Percentiles rank a stretch among this genome's conserved stretches.
phyloP scores from a whole-genome alignment of 2,113 vertebrate species.

The Macheiramphus alcinus region DNA sequence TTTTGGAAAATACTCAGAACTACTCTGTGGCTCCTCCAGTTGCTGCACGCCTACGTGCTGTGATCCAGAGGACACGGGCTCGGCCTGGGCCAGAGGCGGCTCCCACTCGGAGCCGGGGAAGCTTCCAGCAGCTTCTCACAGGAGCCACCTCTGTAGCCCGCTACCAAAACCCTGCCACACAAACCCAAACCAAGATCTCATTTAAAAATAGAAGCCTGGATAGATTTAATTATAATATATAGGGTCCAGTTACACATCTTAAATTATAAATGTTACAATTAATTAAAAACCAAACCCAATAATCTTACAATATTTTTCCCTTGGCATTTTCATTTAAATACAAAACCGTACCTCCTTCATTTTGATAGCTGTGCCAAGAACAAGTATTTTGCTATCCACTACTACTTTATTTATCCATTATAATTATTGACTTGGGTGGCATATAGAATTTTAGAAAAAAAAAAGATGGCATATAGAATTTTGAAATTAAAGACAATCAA shows the following conservation, averaged over 20 bases:
- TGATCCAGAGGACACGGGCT: no score
- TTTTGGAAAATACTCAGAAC: no score
- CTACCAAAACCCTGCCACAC: no score
- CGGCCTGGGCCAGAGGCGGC: no score
- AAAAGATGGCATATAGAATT: not conserved
- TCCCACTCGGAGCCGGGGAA: no score
- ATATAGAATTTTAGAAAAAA: not conserved
- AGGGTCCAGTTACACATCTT: not conserved
- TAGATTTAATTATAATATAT: not conserved
- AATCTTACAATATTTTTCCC: not conserved
- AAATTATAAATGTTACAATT: not conserved
- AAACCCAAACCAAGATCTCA: not conserved
- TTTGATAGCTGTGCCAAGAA: not conserved
- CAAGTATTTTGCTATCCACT: not conserved
- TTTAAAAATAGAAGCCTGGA: not conserved
- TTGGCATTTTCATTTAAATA: not conserved
- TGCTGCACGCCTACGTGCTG: no score
- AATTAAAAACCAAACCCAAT: fast-evolving
- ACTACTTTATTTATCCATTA: not conserved
- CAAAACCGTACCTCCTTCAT: not conserved
- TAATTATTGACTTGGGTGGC: not conserved
- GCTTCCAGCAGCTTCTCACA: no score
- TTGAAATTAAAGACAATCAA: not conserved
- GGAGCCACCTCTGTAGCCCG: no score
- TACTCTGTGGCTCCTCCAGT: no score